Conservation (phyloP, 2,888 invertebrate species). For the Pristionchus mayeri region DNA sequence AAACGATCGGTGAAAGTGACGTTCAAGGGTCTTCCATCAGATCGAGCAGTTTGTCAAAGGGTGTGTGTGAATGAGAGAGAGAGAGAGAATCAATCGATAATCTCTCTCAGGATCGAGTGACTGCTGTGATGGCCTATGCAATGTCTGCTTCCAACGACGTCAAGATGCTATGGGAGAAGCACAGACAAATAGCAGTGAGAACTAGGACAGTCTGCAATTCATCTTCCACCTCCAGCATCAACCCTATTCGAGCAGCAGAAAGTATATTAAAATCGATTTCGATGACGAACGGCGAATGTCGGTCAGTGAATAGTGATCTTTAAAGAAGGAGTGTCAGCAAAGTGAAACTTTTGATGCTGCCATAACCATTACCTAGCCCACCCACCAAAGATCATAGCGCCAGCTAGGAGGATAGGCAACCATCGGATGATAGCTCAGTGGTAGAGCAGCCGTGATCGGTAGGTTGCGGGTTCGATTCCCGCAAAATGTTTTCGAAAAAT, state of each 20-base stretch:
- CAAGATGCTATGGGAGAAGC: constrained; percentile 14
- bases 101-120: not conserved
- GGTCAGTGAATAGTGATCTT: constrained; percentile 26
- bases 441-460: too few species aligned
- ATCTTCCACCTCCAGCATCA: constrained; percentile 18
- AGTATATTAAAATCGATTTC: constrained; percentile 31
- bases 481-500: too few species aligned
- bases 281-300: not conserved
- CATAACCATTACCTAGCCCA: too few species aligned
- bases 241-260: not conserved
- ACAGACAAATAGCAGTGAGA: not conserved
- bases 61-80: not conserved
- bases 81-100: too few species aligned
- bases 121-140: constrained; percentile 10
- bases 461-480: too few species aligned
- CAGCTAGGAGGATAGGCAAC: too few species aligned
- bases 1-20: not conserved
- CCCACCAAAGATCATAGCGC: too few species aligned
- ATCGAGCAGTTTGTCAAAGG: not conserved
- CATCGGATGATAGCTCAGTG: too few species aligned
- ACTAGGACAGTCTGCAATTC: not conserved
- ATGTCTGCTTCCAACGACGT: not conserved
- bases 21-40: constrained; percentile 29
- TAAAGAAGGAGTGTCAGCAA: too few species aligned
- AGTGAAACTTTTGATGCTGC: too few species aligned